Evolutionary conservation across 2,797 vertebrate genomes (phyloP).

Genomic region (Sebastes matsubarae): DNA sequence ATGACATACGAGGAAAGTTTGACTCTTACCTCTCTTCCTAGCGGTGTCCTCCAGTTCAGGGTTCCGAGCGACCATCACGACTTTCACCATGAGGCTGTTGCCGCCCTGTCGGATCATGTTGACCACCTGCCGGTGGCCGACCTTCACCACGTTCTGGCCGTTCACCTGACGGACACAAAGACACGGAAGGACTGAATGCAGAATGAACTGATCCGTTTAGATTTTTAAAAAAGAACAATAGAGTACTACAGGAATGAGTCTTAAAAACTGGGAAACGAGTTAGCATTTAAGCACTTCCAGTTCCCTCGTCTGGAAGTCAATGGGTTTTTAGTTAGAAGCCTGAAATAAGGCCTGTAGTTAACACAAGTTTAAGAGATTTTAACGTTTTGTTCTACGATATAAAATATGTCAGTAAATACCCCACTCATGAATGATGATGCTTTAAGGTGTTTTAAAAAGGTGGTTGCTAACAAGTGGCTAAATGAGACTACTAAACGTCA

Average conservation of each 20-base stretch:
- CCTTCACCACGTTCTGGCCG: conserved; percentile 93
- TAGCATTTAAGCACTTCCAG: too few relatives aligned
- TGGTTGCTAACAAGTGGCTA: too few relatives aligned
- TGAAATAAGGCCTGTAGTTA: too few relatives aligned
- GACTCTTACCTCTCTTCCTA: conserved; percentile 86
- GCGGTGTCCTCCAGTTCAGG: conserved; percentile 91
- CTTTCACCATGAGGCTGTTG: conserved; percentile 95
- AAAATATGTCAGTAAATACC: too few relatives aligned
- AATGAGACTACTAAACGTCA: too few relatives aligned
- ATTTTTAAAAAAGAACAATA: not conserved
- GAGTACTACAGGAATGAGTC: too few relatives aligned
- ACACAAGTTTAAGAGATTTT: too few relatives aligned
- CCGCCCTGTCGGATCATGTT: conserved; percentile 96
- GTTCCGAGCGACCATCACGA: conserved; percentile 95
- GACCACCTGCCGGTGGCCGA: conserved; percentile 94
- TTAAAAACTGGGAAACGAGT: rapidly evolving
- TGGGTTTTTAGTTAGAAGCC: too few relatives aligned
- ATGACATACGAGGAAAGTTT: conserved; percentile 7
- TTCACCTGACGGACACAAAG: conserved; percentile 84
- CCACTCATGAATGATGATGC: too few relatives aligned
- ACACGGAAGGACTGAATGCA: not conserved
- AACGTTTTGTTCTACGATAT: too few relatives aligned
- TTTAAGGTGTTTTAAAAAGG: too few relatives aligned
- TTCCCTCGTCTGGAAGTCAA: too few relatives aligned
- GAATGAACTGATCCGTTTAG: not conserved